Evolutionary conservation across 1,140 invertebrate genomes (phyloP), one percentile per base, ranked within the genome.

Genomic region (Linepithema humile): DNA sequence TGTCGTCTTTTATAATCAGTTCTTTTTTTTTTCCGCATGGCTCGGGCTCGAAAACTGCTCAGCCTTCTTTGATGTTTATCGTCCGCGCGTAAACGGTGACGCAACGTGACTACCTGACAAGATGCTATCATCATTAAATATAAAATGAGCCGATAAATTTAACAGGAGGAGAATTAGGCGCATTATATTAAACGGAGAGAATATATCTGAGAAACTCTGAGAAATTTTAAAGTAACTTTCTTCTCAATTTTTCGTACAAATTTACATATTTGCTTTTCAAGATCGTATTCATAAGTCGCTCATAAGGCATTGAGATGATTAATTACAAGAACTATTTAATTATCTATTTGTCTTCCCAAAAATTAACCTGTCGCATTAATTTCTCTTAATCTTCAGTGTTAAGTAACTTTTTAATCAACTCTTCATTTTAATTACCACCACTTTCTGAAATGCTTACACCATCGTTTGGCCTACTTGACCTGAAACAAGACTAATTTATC

Each of bases 401-500:
- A 23, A 45, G 26, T 50, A 75, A 64, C 73, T 64, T 45, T 60
- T 64, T 64, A 45, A 35, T 77, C 23, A 48, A 75, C 6, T 20
- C 29, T 64, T 50, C n/a, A 17, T n/a, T 48, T 77, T 35, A 64
- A 64, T 64, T 23, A 64, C 7, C n/a, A 20, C 0, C 26, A 0
- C 17, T 32, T 17, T 77, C 15, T 35, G 45, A 12, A 0, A 60
- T 26, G n/a, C 35, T 23, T 15, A 23, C 3, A 17, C 7, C n/a
- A 35, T 20, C 32, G 40, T 15, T 12, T 48, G 12, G 6, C 53
- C 15, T 20, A 55, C n/a, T 5, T 75, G 43, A n/a, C 38, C 12
- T 20, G 12, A 64, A 48, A 48, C 26, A 43, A 12, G 0, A 10
- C 5, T 10, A 74, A 74, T 60, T 35, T 35, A n/a, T 45, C 17